Evolutionary conservation across 2,888 invertebrate genomes (phyloP), one percentile per base, ranked within the genome.

Genomic region (Apamea crenata): DNA sequence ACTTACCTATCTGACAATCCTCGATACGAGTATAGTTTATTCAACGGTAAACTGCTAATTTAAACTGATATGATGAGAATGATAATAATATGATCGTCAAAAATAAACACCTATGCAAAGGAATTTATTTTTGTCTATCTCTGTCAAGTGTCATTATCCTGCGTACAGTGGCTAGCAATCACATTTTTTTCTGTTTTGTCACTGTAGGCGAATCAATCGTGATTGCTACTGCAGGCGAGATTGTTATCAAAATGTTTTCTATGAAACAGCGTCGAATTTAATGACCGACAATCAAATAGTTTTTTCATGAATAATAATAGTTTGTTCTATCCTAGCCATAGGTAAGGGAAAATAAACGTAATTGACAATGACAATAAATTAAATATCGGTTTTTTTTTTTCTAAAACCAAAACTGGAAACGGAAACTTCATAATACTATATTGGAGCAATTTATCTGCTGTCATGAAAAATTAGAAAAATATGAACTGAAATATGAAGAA

Each of bases 401-500:
- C 3, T 67, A 12, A 59, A 32, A 67, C 29, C 36, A 47, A 53
- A 69, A 78, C 53, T 53, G 32, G n/a, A 53, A 63, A 78, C 16
- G 14, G 53, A n/a, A 53, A 44, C 50, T 69, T 53, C 53, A 47
- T 36, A n/a, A n/a, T n/a, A n/a, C n/a, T n/a, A 25, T 40, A 50
- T 44, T 63, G 44, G 2, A 63, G n/a, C 69, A 32, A 65, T 77
- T 68, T 69, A 68, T 77, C 10, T 10, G 2, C 40, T 77, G 59
- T 59, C 78, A 67, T 67, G 47, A 66, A 76, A 67, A 25, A 78
- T 40, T 67, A n/a, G 25, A 36, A 59, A n/a, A 67, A 67, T 16
- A 67, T 1, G 25, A 74, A 29, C 63, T 21, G 77, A 44, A 47
- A 65, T 29, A 40, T n/a, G 32, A 32, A 74, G 25, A 32, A n/a